Conservation (phyloP, 1,140 invertebrate species). For the Manduca sexta region DNA sequence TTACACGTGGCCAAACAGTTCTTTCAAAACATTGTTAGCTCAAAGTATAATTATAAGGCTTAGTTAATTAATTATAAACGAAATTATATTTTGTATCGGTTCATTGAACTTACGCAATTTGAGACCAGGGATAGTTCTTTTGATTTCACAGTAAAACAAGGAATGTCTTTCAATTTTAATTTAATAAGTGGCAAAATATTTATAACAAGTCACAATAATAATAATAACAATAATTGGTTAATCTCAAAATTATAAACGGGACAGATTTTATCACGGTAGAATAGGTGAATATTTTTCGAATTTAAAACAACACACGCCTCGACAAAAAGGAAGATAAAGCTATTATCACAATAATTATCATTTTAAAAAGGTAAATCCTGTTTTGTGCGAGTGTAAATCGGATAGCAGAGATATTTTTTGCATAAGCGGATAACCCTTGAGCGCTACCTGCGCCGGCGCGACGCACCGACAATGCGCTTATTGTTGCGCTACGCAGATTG, state of each 20-base stretch:
- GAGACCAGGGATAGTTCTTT: no score
- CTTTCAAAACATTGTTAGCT: background rate
- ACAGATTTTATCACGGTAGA: no score
- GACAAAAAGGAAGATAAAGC: conserved; percentile 35
- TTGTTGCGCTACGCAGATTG: conserved; percentile 41
- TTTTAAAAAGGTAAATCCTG: conserved; percentile 41
- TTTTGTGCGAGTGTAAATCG: conserved; percentile 61
- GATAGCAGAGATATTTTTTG: conserved; percentile 61
- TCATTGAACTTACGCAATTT: no score
- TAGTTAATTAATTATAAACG: background rate
- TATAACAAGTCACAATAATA: no score
- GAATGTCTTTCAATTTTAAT: no score
- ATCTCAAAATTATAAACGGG: no score
- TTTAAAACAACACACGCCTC: conserved; percentile 30
- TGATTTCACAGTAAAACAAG: no score
- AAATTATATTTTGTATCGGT: no score
- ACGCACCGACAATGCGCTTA: conserved; percentile 40
- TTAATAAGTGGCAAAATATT: no score
- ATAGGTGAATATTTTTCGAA: no score
- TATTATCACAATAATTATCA: conserved; percentile 41
- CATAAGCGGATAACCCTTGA: conserved; percentile 71
- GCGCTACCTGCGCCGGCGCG: conserved; percentile 51
- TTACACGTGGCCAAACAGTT: background rate
- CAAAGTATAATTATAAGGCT: no score
- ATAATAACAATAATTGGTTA: no score